Percentiles rank a stretch among this genome's conserved stretches.
Evolutionary conservation across 2,797 vertebrate species (phyloP).

Genomic region (Leptatherina wallacei): DNA sequence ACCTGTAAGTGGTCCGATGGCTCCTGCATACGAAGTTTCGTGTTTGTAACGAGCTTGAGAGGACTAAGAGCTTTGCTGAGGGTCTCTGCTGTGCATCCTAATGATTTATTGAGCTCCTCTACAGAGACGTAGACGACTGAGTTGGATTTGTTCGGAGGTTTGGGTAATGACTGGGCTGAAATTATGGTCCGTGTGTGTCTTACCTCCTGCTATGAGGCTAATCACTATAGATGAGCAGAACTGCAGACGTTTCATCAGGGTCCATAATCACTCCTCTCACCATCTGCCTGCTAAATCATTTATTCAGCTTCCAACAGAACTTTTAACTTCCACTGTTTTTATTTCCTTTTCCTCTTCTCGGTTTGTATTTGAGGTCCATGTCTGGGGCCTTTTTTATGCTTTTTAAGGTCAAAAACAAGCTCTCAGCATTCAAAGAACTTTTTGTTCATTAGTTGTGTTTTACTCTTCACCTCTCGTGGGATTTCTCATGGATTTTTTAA

Average conservation of each 20-base stretch:
- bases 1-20: constrained; percentile 26
- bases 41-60: constrained; percentile 29
- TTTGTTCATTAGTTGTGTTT: not conserved
- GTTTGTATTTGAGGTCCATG: constrained; percentile 15
- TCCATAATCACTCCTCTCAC: constrained; percentile 58
- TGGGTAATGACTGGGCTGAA: constrained; percentile 33
- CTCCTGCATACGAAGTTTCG: constrained; percentile 9
- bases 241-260: constrained; percentile 52
- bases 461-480: too few species aligned
- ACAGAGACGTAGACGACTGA: constrained; percentile 6
- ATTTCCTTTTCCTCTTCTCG: constrained; percentile 2
- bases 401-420: constrained; percentile 1
- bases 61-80: constrained; percentile 36
- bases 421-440: constrained; percentile 15
- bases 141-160: constrained; percentile 17
- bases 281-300: constrained; percentile 62
- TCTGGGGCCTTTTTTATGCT: constrained; percentile 30
- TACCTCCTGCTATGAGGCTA: constrained; percentile 57
- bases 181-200: constrained; percentile 40
- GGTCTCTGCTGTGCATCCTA: constrained; percentile 22
- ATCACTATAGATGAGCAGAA: constrained; percentile 58
- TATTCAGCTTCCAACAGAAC: constrained; percentile 38
- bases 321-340: constrained; percentile 47
- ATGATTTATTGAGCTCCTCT: constrained; percentile 41
- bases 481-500: too few species aligned